These are phyloP conservation scores for Apis laboriosa DNA, from an alignment of 1,140 invertebrate genomes.

Conservation along the genomic window DNA sequence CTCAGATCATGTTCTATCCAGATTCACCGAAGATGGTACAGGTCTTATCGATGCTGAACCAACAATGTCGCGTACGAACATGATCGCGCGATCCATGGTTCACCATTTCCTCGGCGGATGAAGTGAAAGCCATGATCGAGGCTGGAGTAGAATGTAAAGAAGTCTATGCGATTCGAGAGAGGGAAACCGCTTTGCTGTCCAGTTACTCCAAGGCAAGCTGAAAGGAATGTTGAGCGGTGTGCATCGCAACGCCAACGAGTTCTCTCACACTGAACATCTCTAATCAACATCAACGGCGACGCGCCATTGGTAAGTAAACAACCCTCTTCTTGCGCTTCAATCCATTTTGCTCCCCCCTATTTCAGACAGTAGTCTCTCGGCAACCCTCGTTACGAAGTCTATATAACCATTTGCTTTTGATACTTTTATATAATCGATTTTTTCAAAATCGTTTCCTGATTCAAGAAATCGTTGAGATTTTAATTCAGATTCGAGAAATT, in stretches of 20 bases:
- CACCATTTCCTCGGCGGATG: constrained; percentile 51
- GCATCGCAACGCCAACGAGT: constrained; percentile 65
- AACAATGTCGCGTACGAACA: neutral
- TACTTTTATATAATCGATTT: constrained; percentile 14
- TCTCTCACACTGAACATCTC: constrained; percentile 32
- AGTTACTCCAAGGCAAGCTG: constrained; percentile 78
- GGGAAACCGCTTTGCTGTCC: constrained; percentile 72
- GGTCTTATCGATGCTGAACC: constrained; percentile 20
- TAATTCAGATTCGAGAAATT: too few species aligned
- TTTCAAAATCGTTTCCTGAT: neutral
- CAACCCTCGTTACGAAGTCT: neutral
- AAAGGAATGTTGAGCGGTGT: constrained; percentile 75
- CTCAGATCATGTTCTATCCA: neutral
- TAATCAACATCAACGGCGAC: constrained; percentile 32
- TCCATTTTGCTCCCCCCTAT: neutral
- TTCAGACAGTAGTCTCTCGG: neutral
- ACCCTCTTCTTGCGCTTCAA: neutral
- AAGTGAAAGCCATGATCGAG: constrained; percentile 78
- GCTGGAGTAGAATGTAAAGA: constrained; percentile 78
- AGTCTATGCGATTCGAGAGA: constrained; percentile 70
- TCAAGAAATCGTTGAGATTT: neutral
- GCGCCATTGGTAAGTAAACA: constrained; percentile 34
- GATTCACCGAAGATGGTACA: neutral
- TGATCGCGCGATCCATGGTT: constrained; percentile 25
- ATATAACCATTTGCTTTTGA: neutral